Conservation (phyloP, 2,888 invertebrate species). For the Rhamphomyia laevipes region DNA sequence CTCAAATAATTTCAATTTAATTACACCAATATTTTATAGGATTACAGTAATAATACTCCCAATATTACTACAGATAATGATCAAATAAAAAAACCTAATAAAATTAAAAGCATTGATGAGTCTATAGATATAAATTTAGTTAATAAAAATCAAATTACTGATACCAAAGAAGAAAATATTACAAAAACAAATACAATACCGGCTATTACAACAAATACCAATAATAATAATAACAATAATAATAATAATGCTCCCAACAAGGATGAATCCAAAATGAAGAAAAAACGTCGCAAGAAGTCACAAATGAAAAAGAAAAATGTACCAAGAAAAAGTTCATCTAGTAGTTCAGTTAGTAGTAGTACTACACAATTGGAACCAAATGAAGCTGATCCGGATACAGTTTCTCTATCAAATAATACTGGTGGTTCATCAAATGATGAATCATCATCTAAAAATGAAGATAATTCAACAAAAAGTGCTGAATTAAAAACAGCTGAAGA, state of each 20-base stretch:
- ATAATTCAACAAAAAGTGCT: slow-evolving; percentile 3
- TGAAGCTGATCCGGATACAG: slow-evolving; percentile 23
- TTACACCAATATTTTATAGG: slow-evolving; percentile 14
- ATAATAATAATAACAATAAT: slow-evolving; percentile 5
- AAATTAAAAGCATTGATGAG: no score
- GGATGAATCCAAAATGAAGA: slow-evolving; percentile 21
- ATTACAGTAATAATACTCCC: slow-evolving; percentile 21
- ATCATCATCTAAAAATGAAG: slow-evolving; percentile 28
- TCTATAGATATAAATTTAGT: no score
- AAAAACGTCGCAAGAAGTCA: slow-evolving; percentile 67
- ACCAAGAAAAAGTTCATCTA: slow-evolving; percentile 53
- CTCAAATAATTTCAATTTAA: background rate
- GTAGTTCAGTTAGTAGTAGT: slow-evolving; percentile 33
- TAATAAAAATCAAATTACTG: no score
- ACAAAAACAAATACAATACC: no score
- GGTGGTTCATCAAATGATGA: slow-evolving; percentile 28
- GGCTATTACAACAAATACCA: no score
- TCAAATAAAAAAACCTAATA: no score
- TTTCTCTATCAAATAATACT: slow-evolving; percentile 25
- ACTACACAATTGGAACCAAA: slow-evolving; percentile 14
- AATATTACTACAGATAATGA: background rate
- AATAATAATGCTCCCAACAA: slow-evolving; percentile 7
- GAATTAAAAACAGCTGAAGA: slow-evolving; percentile 19
- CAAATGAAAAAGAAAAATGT: slow-evolving; percentile 68
- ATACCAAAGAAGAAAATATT: no score